Evolutionary conservation across 23 tunicate genomes (phyloP).

Genomic region (Halocynthia roretzi): DNA sequence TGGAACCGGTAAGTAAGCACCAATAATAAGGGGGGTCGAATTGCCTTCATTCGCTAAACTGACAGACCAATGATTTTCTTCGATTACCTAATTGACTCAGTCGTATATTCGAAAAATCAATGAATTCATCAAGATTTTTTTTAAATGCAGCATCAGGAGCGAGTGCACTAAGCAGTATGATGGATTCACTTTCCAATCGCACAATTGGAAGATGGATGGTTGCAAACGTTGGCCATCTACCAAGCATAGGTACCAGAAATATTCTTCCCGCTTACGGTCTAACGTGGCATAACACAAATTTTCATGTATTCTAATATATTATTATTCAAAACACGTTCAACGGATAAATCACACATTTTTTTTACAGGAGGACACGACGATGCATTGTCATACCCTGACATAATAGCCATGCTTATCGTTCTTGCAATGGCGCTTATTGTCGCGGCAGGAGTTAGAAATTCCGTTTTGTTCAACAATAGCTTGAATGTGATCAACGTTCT

Average conservation of each 20-base stretch:
- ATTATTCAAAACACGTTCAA: too few species aligned
- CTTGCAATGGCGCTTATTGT: constrained; percentile 37
- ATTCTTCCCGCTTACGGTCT: neutral
- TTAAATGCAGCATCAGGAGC: constrained; percentile 42
- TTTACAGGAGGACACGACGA: constrained; percentile 7
- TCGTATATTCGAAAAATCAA: neutral
- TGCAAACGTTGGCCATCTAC: constrained; percentile 25
- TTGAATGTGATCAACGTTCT: constrained; percentile 29
- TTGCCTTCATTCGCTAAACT: neutral
- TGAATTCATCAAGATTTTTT: neutral
- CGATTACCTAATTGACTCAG: neutral
- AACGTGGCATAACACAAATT: too few species aligned
- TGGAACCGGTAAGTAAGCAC: constrained; percentile 21
- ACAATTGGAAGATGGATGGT: constrained; percentile 36
- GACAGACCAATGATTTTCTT: neutral
- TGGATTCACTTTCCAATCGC: constrained; percentile 36
- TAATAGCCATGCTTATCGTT: constrained; percentile 30
- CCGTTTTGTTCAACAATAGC: constrained; percentile 31
- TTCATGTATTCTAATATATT: too few species aligned
- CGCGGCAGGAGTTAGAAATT: constrained; percentile 38
- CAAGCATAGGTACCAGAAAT: constrained; percentile 9
- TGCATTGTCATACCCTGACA: constrained; percentile 30
- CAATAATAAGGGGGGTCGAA: neutral
- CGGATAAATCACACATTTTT: neutral
- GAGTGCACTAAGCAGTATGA: constrained; percentile 30